Evolutionary conservation across 2,797 vertebrate species (phyloP).

Genomic region (Ciconia nigra): DNA sequence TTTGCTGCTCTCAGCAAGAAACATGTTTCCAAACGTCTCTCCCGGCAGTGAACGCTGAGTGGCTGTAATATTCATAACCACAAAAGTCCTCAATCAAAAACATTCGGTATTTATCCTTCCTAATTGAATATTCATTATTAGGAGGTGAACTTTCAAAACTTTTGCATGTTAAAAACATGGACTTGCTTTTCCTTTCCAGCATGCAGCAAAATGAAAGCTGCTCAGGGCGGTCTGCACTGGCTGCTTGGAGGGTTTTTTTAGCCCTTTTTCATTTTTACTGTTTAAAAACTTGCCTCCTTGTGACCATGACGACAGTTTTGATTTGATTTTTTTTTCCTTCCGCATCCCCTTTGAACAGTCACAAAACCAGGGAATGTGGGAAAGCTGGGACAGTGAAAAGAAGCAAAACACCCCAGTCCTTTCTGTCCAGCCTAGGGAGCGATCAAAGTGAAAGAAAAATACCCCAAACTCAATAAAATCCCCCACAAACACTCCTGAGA

Average conservation of each 20-base stretch:
- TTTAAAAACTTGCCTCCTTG: neutral
- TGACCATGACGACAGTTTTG: neutral
- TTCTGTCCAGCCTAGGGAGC: neutral
- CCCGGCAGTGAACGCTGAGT: neutral
- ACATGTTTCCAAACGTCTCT: rapidly evolving
- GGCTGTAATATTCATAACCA: neutral
- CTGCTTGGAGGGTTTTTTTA: neutral
- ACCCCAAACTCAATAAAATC: neutral
- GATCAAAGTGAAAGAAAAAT: neutral
- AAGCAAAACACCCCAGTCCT: neutral
- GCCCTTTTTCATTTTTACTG: neutral
- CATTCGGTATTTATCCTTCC: neutral
- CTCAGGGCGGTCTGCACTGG: rapidly evolving
- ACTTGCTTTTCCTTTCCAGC: neutral
- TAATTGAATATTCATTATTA: neutral
- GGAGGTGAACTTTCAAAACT: neutral
- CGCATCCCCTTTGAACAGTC: neutral
- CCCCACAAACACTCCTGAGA: rapidly evolving
- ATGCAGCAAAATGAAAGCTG: rapidly evolving
- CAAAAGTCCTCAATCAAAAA: neutral
- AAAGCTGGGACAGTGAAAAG: neutral
- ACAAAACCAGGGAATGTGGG: neutral
- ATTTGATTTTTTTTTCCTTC: neutral
- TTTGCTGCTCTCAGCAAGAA: constrained; percentile 29
- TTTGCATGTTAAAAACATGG: neutral